phyloP scores from a whole-genome alignment of 2,888 invertebrate species.

The Fragum whitleyi region DNA sequence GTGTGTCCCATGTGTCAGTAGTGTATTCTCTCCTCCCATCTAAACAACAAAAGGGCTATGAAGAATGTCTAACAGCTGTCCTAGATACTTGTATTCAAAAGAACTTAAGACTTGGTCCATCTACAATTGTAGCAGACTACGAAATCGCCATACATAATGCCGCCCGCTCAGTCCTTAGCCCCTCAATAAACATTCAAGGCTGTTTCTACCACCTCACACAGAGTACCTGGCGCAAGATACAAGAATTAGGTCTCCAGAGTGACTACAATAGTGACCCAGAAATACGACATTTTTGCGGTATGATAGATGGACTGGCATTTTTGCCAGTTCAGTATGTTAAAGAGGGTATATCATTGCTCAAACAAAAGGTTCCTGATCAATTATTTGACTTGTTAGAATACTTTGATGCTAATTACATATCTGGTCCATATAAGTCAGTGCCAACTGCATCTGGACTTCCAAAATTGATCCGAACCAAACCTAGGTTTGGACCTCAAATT shows the following conservation, averaged over 20 bases:
- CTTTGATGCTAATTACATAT: no score
- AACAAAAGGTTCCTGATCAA: no score
- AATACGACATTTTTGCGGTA: constrained; percentile 33
- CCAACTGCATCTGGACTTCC: no score
- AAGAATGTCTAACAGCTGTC: constrained; percentile 34
- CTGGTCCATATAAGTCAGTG: no score
- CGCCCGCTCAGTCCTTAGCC: constrained; percentile 12
- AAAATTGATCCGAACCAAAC: constrained; percentile 28
- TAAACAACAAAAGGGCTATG: constrained; percentile 29
- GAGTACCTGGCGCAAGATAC: no score
- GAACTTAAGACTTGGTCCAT: no score
- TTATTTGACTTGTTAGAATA: no score
- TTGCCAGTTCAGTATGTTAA: constrained; percentile 32
- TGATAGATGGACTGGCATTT: constrained; percentile 44
- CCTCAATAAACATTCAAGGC: constrained; percentile 26
- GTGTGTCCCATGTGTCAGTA: constrained; percentile 24
- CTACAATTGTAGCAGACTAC: no score
- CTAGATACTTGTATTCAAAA: constrained; percentile 31
- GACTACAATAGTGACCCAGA: no score
- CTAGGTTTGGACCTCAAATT: constrained; percentile 29
- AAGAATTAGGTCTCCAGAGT: no score
- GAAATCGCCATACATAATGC: constrained; percentile 42
- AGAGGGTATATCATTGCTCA: constrained; percentile 5
- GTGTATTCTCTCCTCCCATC: constrained; percentile 41
- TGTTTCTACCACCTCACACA: no score